phyloP scores from a whole-genome alignment of 2,113 vertebrate genomes.

The Trinectes maculatus region DNA sequence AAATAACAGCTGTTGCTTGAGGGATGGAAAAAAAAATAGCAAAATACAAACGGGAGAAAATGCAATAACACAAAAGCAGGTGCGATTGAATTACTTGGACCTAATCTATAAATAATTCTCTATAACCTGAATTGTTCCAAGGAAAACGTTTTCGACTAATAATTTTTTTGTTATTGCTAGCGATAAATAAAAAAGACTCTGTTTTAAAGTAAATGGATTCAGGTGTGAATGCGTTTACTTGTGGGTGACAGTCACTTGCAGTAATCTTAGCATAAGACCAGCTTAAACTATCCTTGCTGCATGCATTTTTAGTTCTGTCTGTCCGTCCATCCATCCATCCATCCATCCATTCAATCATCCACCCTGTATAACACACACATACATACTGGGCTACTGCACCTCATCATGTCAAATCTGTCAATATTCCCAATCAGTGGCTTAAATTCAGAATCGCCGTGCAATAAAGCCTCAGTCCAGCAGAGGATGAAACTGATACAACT shows the following conservation, averaged over 20 bases:
- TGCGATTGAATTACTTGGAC: neutral
- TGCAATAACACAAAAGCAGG: too few species aligned
- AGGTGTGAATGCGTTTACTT: constrained; percentile 46
- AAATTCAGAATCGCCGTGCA: constrained; percentile 17
- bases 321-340: too few species aligned
- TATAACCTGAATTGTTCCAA: neutral
- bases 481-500: constrained; percentile 35
- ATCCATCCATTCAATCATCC: too few species aligned
- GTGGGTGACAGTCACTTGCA: constrained; percentile 72
- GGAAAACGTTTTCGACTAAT: too few species aligned
- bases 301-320: too few species aligned
- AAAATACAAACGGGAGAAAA: too few species aligned
- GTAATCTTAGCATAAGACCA: constrained; percentile 81
- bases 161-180: too few species aligned
- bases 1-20: constrained; percentile 4
- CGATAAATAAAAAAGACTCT: constrained; percentile 10
- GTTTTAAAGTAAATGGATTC: constrained; percentile 14
- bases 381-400: neutral
- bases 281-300: constrained; percentile 80
- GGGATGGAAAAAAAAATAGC: neutral
- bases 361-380: too few species aligned
- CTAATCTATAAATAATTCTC: neutral
- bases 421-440: constrained; percentile 17
- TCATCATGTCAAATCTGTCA: neutral
- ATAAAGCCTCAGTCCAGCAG: constrained; percentile 13